Base-by-base conservation (phyloP, 1,140 invertebrate species). In the Scaptomyza hsui region DNA sequence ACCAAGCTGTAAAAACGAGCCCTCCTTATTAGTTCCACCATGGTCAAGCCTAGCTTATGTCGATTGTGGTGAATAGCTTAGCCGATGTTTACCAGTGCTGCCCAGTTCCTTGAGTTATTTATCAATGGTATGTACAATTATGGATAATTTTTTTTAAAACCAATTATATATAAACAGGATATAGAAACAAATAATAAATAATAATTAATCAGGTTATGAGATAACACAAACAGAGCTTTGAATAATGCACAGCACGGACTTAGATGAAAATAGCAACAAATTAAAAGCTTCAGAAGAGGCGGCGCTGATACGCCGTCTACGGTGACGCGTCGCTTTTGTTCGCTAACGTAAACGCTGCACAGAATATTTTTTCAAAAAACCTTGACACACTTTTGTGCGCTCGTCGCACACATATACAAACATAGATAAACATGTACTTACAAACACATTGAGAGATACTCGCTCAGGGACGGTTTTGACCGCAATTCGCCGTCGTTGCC, bases 331-430 rank as follows among this genome's bases (percentile, higher is more conserved):
- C 65, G 78, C 78, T 70, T 70, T 47, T 61, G 44, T 62, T 49
- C 65, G 65, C 63, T 63, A 74, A 74, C 74, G 81, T 86, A 82
- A 88, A 86, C 82, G 82, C 82, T 82, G 82, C 82, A 86, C 82
- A 86, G 88, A 88, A 88, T 88, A 86, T 90, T 88, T 29, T 90
- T 89, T 88, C 73, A 81, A 90, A 88, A 90, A 90, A 90, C 89
- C 89, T 90, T 90, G 89, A 90, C 89, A 90, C 86, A 90, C 85
- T 90, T 90, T 90, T 86, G 73, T 88, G 75, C 75, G 76, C 88
- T 72, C 77, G 80, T 78, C 82, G 73, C 63, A 74, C 77, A 86
- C 49, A 86, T 41, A 77, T 51, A 78, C 53, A 64, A 53, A 51
- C 49, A 81, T 32, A 41, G 24, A 59, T 39, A 72, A 19, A 72